Evolutionary conservation across 2,888 invertebrate species (phyloP), one percentile per base, ranked within the genome.

Genomic region (Sphaerophoria taeniata): DNA sequence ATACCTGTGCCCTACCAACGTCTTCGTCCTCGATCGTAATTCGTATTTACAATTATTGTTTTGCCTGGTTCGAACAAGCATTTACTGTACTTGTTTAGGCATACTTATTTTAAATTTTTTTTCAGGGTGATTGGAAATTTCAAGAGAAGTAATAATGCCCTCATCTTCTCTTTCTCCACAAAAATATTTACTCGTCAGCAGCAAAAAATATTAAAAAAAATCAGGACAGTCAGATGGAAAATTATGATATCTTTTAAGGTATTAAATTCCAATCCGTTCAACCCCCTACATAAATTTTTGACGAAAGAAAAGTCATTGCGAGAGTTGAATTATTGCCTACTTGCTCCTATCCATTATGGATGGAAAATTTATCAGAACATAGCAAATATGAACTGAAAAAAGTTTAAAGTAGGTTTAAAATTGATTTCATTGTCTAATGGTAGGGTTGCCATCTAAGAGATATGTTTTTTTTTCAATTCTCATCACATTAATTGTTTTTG

Each of bases 361-460:
- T 58, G 33, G 71, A 71, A 49, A 47, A 63, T 71, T 51, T 72
- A 61, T 78, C 33, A 65, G 47, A 34, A 14, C 33, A 45, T 31
- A 4, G 3, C 7, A 14, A 12, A 43, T 31, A 61, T 31, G 14
- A n/a, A 39, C 24, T n/a, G n/a, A 3, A 24, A 31, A 53, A 53
- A 24, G 2, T 16, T 0, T 5, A 53, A 51, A 51, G 16, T 7
- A 49, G 14, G 4, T 51, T 16, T 51, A 0, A 51, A 51, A 51
- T 14, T 53, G 24, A 53, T 53, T 31, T 12, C 11, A 11, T 43
- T 43, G 43, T 43, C 43, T 43, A 11, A 0, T 43, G 2, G 24
- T 2, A 24, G 24, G 24, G 24, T 24, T 24, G 24, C 24, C 24
- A 24, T 24, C 24, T 24, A 24, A 24, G 24, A 24, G 24, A 1